Percentiles rank a stretch among this genome's conserved stretches.
These are phyloP conservation scores for Zaprionus obscuricornis DNA, from an alignment of 2,888 invertebrate genomes.

Conservation along the genomic window DNA sequence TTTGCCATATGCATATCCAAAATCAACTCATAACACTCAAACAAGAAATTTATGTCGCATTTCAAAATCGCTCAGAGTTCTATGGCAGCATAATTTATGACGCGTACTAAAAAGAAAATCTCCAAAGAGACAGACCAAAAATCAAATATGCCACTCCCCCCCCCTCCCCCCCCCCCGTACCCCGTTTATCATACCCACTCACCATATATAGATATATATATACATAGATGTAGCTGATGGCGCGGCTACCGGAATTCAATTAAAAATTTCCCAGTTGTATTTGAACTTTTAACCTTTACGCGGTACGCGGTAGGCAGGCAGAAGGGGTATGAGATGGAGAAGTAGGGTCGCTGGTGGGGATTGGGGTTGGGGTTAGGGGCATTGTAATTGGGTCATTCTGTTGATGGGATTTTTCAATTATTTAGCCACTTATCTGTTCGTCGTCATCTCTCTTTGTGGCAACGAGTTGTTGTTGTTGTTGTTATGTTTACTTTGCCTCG, in stretches of 20 bases:
- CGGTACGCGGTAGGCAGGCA: neutral
- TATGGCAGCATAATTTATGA: conserved; percentile 30
- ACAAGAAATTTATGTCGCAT: conserved; percentile 31
- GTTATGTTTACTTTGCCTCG: neutral
- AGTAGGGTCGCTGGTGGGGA: no score
- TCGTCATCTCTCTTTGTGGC: conserved; percentile 62
- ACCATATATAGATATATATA: conserved; percentile 6
- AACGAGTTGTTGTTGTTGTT: conserved; percentile 14
- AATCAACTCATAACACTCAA: conserved; percentile 43
- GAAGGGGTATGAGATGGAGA: no score
- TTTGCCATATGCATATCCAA: conserved; percentile 10
- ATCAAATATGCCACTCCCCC: no score
- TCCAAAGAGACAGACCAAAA: no score
- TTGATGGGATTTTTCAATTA: conserved; percentile 61
- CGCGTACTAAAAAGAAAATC: neutral
- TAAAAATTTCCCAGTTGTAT: conserved; percentile 53
- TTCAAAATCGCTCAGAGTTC: conserved; percentile 40
- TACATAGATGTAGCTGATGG: no score
- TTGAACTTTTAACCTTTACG: conserved; percentile 65
- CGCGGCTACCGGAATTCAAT: conserved; percentile 43
- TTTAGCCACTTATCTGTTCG: conserved; percentile 56
- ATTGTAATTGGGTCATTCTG: conserved; percentile 61
- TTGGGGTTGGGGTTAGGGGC: no score
- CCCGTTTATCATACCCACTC: neutral
- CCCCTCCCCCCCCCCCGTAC: neutral